These are phyloP conservation scores for Pseudopipra pipra DNA, from an alignment of 2,113 vertebrate genomes.

Conservation along the genomic window DNA sequence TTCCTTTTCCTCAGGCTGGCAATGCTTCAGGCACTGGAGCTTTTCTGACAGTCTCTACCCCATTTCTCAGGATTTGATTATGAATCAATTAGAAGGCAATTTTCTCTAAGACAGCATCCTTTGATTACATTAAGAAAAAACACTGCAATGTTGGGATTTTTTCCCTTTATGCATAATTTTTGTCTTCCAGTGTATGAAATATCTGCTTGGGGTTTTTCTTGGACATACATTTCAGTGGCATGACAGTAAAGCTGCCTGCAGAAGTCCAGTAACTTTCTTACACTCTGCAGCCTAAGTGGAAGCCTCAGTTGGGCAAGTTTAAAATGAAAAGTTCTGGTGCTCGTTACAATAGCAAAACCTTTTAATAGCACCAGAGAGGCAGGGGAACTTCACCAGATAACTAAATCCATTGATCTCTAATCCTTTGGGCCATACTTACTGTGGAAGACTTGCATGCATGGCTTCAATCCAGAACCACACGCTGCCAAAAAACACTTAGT, in stretches of 20 bases:
- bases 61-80: constrained; percentile 22
- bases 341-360: constrained; percentile 67
- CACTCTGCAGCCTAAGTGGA: background rate
- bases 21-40: background rate
- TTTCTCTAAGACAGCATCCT: background rate
- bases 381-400: constrained; percentile 70
- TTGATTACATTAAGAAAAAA: background rate
- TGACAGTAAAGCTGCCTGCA: background rate
- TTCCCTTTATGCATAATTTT: background rate
- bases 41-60: background rate
- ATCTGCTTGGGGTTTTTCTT: background rate
- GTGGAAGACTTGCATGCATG: constrained; percentile 74
- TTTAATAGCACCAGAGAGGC: constrained; percentile 68
- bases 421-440: constrained; percentile 69
- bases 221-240: background rate
- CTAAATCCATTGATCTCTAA: constrained; percentile 69
- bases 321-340: constrained; percentile 35
- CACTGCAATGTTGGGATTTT: too few species aligned
- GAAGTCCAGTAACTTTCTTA: background rate
- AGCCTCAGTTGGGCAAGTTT: background rate
- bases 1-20: background rate
- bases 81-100: background rate
- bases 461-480: constrained; percentile 68
- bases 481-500: constrained; percentile 83
- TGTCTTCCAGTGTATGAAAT: background rate